A percentile compares a stretch with the other conserved stretches of the same genome.
These are phyloP conservation scores for Notolabrus celidotus DNA, from an alignment of 2,797 vertebrate genomes.

Conservation along the genomic window DNA sequence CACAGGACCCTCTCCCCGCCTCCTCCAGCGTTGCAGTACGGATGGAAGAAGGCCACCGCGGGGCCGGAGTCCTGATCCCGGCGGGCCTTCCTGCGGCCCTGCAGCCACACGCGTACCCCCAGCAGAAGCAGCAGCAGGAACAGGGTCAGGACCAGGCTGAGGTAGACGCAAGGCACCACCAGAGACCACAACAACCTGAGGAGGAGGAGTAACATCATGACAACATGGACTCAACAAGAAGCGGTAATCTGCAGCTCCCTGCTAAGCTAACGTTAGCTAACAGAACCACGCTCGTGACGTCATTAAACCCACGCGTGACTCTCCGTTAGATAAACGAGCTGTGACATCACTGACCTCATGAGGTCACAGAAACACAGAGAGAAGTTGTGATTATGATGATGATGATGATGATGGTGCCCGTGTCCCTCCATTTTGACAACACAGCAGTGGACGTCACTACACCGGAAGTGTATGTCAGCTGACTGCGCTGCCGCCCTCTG, in stretches of 20 bases:
- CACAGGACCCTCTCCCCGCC: conserved; percentile 95
- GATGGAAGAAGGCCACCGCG: conserved; percentile 93
- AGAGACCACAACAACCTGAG: conserved; percentile 90
- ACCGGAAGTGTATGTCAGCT: conserved; percentile 50
- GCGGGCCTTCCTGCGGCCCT: conserved; percentile 72
- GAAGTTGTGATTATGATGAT: conserved; percentile 43
- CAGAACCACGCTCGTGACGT: too few species aligned
- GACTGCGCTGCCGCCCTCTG: conserved; percentile 12
- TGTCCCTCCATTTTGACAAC: conserved; percentile 72
- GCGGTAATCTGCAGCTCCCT: background rate
- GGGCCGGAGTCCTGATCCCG: conserved; percentile 71
- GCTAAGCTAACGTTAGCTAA: conserved; percentile 23
- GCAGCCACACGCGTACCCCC: conserved; percentile 83
- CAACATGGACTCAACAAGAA: background rate
- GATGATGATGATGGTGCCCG: conserved; percentile 28
- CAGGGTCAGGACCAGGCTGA: conserved; percentile 84
- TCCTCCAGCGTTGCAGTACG: conserved; percentile 94
- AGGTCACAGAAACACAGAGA: conserved; percentile 73
- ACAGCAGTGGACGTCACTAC: conserved; percentile 4
- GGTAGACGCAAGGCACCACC: conserved; percentile 86
- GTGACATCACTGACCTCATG: too few species aligned
- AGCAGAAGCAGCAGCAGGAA: conserved; percentile 82
- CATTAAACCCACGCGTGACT: background rate
- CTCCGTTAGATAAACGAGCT: too few species aligned
- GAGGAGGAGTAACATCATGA: conserved; percentile 7